A percentile compares a stretch with the other conserved stretches of the same genome.
These are phyloP conservation scores for Acronicta alni DNA, from an alignment of 2,888 invertebrate genomes.

Conservation along the genomic window DNA sequence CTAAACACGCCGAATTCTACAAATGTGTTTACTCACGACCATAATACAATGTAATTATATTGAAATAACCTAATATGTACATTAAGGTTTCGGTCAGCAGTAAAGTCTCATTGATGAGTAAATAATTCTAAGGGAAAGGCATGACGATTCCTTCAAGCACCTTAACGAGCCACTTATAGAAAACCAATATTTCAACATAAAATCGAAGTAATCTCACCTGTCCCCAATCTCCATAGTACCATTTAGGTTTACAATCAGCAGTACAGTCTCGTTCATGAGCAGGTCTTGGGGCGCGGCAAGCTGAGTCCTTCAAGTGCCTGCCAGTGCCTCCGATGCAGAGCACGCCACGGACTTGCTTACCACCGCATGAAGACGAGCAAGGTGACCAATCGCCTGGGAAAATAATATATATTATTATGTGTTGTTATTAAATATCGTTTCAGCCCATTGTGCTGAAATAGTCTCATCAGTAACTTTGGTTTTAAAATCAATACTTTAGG, in stretches of 20 bases:
- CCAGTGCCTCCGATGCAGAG: conserved; percentile 90
- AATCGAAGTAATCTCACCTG: conserved; percentile 83
- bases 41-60: too few relatives aligned
- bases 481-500: too few relatives aligned
- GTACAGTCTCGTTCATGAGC: conserved; percentile 91
- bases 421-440: neutral
- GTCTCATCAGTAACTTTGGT: too few relatives aligned
- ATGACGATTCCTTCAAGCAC: neutral
- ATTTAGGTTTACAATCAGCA: conserved; percentile 90
- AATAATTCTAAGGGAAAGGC: neutral
- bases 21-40: too few relatives aligned
- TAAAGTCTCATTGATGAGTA: too few relatives aligned
- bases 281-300: conserved; percentile 91
- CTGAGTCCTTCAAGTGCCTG: conserved; percentile 88
- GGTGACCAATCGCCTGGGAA: conserved; percentile 82
- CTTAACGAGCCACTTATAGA: neutral
- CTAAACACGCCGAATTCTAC: too few relatives aligned
- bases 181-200: too few relatives aligned
- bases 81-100: too few relatives aligned
- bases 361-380: conserved; percentile 87
- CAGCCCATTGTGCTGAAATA: too few relatives aligned
- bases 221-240: conserved; percentile 94
- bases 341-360: conserved; percentile 91
- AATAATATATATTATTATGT: neutral
- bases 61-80: too few relatives aligned